Percentiles rank a stretch among this genome's conserved stretches.
Evolutionary conservation across 2,113 vertebrate genomes (phyloP).

Genomic region (Aspiorhynchus laticeps): DNA sequence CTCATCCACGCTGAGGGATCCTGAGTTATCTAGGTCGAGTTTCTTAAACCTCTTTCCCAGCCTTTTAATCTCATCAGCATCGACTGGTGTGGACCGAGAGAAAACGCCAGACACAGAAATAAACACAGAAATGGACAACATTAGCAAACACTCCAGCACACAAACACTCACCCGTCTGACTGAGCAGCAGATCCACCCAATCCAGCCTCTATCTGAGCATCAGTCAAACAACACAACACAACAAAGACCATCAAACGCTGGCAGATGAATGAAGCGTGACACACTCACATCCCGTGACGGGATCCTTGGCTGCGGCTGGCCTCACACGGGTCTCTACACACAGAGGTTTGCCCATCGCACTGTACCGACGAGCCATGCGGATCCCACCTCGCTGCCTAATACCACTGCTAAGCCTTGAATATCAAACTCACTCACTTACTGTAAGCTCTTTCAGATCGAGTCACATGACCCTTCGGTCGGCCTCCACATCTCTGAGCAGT

Average conservation of each 20-base stretch:
- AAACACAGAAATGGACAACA: neutral
- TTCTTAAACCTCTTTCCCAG: constrained; percentile 99
- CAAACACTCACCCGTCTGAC: neutral
- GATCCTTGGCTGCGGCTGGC: constrained; percentile 22
- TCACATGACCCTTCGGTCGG: constrained; percentile 67
- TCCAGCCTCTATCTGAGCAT: neutral
- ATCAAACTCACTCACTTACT: constrained; percentile 69
- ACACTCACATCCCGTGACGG: constrained; percentile 45
- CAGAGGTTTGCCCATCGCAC: constrained; percentile 62
- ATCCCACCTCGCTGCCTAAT: constrained; percentile 21
- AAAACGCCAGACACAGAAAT: constrained; percentile 55
- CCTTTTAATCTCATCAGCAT: constrained; percentile 99
- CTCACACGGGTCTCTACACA: neutral
- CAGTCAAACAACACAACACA: neutral
- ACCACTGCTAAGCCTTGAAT: constrained; percentile 38
- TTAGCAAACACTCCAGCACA: neutral
- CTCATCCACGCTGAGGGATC: constrained; percentile 97
- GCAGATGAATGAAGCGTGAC: neutral
- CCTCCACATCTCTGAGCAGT: constrained; percentile 30
- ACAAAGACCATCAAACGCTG: neutral
- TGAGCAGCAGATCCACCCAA: neutral
- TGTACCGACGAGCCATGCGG: constrained; percentile 66
- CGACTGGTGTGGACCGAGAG: constrained; percentile 77
- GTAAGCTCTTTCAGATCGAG: constrained; percentile 74
- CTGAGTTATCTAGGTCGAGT: constrained; percentile 99